Evolutionary conservation across 1,140 invertebrate genomes (phyloP), one percentile per base, ranked within the genome.

Genomic region (Danaus melanippus): DNA sequence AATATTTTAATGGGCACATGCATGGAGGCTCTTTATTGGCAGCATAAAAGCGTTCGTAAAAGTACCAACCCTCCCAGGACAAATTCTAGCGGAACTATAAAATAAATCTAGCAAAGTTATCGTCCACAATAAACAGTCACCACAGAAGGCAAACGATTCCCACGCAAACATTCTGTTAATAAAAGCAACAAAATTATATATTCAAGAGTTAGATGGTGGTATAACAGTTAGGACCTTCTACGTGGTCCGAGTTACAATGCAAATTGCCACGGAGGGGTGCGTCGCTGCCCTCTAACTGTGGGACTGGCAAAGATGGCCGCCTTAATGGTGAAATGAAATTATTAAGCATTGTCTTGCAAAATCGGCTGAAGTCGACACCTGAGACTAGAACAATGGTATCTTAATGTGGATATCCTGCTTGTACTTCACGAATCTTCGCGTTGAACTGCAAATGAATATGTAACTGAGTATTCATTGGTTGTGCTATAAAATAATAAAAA

Each of bases 101-200:
- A 86, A 86, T 86, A 86, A 86, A 86, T 86, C 83, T 84, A 84
- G 73, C 70, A 50, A 76, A 79, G 78, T 86, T 86, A 84, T 82
- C 76, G 76, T 86, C 74, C 63, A 84, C 81, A 84, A 82, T 84
- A 84, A 83, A 86, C 72, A 82, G 77, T 80, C 78, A 72, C 72
- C 66, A 74, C 79, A 72, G 80, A 79, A 82, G 80, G 78, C 78
- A 79, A 86, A 79, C 79, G 74, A 83, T 86, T 86, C 83, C 81
- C 83, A 86, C 83, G 83, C 83, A 81, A 84, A 83, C 67, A 84
- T 83, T 75, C 68, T 76, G 74, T 82, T 86, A 84, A 84, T 86
- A 86, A 82, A 84, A 84, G 79, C 81, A 81, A 84, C 84, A 82
- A 84, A 84, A 86, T 86, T 86, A 84, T 86, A 84, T 84, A 86